These are phyloP conservation scores for Lagopus muta DNA, from an alignment of 2,113 vertebrate species.

Conservation along the genomic window DNA sequence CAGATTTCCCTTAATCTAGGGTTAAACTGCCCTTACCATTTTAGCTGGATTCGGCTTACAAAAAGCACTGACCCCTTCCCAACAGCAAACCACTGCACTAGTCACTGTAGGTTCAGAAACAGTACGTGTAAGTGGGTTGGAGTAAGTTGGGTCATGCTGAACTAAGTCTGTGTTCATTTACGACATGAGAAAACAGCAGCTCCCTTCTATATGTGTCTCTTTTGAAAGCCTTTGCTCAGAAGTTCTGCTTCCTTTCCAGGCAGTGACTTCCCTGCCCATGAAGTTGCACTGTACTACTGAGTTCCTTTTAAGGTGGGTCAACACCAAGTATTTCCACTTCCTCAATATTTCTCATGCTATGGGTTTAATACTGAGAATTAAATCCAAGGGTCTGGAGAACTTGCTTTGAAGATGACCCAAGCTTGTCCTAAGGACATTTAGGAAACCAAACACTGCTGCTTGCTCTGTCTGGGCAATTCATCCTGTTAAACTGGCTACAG, in stretches of 20 bases:
- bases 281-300: not conserved
- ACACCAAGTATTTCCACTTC: not conserved
- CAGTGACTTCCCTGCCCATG: not conserved
- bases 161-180: not conserved
- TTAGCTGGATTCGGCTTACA: not conserved
- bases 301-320: not conserved
- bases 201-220: not conserved
- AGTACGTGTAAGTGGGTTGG: too few species aligned
- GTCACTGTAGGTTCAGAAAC: not conserved
- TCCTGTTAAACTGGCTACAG: not conserved
- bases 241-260: not conserved
- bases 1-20: not conserved
- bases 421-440: not conserved
- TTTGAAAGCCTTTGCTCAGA: not conserved
- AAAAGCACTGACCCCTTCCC: not conserved
- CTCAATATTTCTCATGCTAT: accelerated
- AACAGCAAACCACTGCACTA: not conserved
- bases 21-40: not conserved
- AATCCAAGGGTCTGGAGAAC: not conserved
- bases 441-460: not conserved
- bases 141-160: not conserved
- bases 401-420: not conserved
- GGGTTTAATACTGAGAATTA: not conserved
- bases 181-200: not conserved
- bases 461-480: not conserved